Evolutionary conservation across 2,888 invertebrate genomes (phyloP).

Genomic region (Arrhopalites spinosus): DNA sequence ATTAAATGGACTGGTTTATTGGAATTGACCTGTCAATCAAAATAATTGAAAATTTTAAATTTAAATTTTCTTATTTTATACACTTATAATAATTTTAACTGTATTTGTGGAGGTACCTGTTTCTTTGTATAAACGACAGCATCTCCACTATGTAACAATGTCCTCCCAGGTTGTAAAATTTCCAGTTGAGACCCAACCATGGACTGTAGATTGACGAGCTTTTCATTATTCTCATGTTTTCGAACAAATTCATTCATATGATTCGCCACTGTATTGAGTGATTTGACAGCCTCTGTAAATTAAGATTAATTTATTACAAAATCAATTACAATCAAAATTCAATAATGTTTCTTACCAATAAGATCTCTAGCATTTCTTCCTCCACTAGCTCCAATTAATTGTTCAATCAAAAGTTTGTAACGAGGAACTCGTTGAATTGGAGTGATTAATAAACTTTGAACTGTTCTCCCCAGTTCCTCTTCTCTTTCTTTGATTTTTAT

Average conservation of each 20-base stretch:
- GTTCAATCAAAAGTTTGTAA: conserved; percentile 73
- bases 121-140: background rate
- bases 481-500: conserved; percentile 46
- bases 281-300: conserved; percentile 67
- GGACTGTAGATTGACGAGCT: conserved; percentile 69
- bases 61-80: background rate
- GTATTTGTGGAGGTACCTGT: too few species aligned
- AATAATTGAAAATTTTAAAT: background rate
- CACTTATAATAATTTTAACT: background rate
- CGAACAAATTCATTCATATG: conserved; percentile 76
- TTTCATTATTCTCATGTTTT: conserved; percentile 74
- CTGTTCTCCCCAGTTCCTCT: conserved; percentile 69
- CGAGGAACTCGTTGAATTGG: conserved; percentile 80
- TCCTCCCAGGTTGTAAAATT: conserved; percentile 50
- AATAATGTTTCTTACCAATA: conserved; percentile 39
- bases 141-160: conserved; percentile 46
- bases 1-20: conserved; percentile 17
- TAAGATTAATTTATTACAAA: conserved; percentile 34
- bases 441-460: conserved; percentile 74
- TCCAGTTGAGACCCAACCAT: conserved; percentile 46
- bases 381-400: conserved; percentile 61
- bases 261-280: conserved; percentile 70
- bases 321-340: background rate
- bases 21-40: background rate
- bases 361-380: conserved; percentile 42